Conservation (phyloP, 2,888 invertebrate species). For the Chorisops tibialis region DNA sequence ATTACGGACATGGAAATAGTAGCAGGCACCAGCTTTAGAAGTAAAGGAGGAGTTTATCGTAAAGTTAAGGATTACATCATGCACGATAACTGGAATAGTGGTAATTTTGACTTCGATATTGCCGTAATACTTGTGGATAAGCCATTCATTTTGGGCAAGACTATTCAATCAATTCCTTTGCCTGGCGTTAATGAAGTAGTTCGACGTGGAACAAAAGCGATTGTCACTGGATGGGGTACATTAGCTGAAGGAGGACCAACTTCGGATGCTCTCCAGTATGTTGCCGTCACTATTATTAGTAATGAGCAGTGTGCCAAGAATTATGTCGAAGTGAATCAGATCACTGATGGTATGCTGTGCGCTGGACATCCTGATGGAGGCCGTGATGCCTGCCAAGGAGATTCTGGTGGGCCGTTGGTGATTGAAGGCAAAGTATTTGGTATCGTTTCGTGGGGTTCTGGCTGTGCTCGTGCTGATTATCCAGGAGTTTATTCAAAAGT, state of each 20-base stretch:
- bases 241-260: conserved; percentile 38
- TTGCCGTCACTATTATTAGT: conserved; percentile 52
- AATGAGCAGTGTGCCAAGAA: conserved; percentile 34
- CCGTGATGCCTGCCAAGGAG: conserved; percentile 32
- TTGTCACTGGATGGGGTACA: conserved; percentile 24
- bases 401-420: conserved; percentile 32
- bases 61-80: conserved; percentile 48
- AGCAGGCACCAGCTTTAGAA: conserved; percentile 56
- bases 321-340: not conserved
- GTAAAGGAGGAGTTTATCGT: conserved; percentile 38
- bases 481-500: conserved; percentile 35
- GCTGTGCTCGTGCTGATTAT: conserved; percentile 27
- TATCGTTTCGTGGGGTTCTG: conserved; percentile 32
- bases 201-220: not conserved
- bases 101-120: conserved; percentile 54
- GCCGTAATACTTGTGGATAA: conserved; percentile 53
- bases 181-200: conserved; percentile 35
- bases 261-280: conserved; percentile 47
- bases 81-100: conserved; percentile 52
- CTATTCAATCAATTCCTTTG: conserved; percentile 49
- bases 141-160: conserved; percentile 47
- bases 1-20: not conserved
- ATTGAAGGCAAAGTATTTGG: conserved; percentile 25
- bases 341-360: conserved; percentile 31
- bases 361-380: conserved; percentile 28